Percentiles rank a stretch among this genome's conserved stretches.
phyloP scores from a whole-genome alignment of 2,113 vertebrate genomes.

The Loxodonta africana region DNA sequence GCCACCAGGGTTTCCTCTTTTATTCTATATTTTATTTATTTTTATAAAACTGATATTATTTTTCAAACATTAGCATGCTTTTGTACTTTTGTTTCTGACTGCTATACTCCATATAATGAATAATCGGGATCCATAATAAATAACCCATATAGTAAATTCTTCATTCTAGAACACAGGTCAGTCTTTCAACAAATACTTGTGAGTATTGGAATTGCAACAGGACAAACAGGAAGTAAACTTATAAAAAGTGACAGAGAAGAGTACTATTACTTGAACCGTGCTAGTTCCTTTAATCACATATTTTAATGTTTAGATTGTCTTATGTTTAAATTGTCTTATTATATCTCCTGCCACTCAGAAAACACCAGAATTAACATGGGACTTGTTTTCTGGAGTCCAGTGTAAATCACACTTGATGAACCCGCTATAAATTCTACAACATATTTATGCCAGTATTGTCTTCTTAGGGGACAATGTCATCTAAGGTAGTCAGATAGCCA shows the following conservation, averaged over 20 bases:
- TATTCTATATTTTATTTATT: background rate
- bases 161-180: background rate
- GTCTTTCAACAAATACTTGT: background rate
- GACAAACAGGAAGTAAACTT: background rate
- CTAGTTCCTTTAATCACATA: background rate
- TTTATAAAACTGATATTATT: background rate
- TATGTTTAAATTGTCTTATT: background rate
- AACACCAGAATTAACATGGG: background rate
- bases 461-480: background rate
- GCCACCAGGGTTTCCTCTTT: background rate
- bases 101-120: background rate
- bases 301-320: background rate
- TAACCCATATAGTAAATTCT: background rate
- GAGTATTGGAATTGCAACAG: background rate
- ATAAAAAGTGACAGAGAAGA: background rate
- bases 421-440: background rate
- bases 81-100: conserved; percentile 20
- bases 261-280: background rate
- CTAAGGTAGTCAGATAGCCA: background rate
- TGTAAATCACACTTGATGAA: background rate
- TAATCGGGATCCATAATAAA: background rate
- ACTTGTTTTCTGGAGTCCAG: background rate
- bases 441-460: background rate
- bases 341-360: background rate
- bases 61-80: background rate